Conservation (phyloP, 2,797 vertebrate genomes). For the Sardinella longiceps region DNA sequence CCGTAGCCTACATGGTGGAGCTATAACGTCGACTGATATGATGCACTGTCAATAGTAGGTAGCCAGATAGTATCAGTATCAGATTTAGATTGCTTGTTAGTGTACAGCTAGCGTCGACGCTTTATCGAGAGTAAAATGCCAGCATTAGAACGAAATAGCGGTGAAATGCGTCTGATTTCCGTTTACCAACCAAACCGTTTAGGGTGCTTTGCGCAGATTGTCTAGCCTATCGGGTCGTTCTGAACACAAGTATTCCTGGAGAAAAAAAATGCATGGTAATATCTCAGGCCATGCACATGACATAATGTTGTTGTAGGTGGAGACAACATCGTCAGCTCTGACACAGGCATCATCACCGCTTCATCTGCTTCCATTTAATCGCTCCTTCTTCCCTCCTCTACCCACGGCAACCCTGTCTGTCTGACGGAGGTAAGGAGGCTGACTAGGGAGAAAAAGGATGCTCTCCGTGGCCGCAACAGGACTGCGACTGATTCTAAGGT, state of each 20-base stretch:
- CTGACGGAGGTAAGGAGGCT: conserved; percentile 47
- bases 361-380: conserved; percentile 46
- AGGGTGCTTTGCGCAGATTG: background rate
- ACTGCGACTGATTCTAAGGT: conserved; percentile 40
- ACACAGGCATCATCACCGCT: conserved; percentile 43
- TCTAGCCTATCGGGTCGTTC: background rate
- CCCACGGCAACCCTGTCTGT: conserved; percentile 56
- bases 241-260: background rate
- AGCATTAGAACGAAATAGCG: background rate
- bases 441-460: conserved; percentile 31
- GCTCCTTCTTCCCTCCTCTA: conserved; percentile 20
- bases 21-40: background rate
- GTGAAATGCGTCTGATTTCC: background rate
- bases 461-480: background rate
- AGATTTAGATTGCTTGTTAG: background rate
- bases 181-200: background rate
- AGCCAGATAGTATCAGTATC: background rate
- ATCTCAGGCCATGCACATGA: conserved; percentile 24
- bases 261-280: background rate
- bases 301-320: conserved; percentile 48
- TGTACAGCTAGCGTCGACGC: background rate
- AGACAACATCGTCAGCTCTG: conserved; percentile 41
- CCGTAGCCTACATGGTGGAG: background rate
- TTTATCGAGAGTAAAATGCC: background rate
- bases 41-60: background rate